Evolutionary conservation across 2,113 vertebrate species (phyloP).

Genomic region (Montifringilla adamsi): DNA sequence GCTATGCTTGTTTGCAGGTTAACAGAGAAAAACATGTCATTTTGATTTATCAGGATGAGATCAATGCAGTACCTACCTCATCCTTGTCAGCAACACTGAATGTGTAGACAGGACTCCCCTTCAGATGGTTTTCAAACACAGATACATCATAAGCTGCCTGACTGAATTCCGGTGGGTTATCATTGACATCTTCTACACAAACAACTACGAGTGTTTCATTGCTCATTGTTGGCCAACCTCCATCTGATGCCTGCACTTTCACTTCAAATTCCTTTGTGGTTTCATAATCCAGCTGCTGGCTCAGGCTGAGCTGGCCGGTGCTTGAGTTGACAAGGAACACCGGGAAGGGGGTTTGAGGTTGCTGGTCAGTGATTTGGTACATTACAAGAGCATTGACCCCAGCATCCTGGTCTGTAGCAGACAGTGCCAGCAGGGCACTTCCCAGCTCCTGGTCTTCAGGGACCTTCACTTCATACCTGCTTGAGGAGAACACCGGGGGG

Average conservation of each 20-base stretch:
- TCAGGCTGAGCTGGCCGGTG: slow-evolving; percentile 65
- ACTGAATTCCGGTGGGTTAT: slow-evolving; percentile 78
- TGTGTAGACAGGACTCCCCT: slow-evolving; percentile 62
- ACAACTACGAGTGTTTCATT: slow-evolving; percentile 50
- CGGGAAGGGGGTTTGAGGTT: background rate
- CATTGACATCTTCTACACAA: slow-evolving; percentile 71
- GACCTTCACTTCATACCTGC: slow-evolving; percentile 36
- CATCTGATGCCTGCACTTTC: slow-evolving; percentile 71
- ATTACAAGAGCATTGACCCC: slow-evolving; percentile 56
- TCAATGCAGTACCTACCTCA: slow-evolving; percentile 60
- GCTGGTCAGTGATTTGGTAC: slow-evolving; percentile 66
- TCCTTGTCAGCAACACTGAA: slow-evolving; percentile 76
- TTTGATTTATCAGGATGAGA: background rate
- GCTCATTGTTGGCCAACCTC: slow-evolving; percentile 58
- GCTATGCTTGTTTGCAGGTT: background rate
- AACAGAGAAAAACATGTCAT: background rate
- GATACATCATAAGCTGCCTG: slow-evolving; percentile 48
- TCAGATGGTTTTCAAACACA: slow-evolving; percentile 73
- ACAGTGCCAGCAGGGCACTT: slow-evolving; percentile 20
- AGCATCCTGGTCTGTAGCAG: slow-evolving; percentile 70
- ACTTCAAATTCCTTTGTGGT: slow-evolving; percentile 54
- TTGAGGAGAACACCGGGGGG: slow-evolving; percentile 46
- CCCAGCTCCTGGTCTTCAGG: slow-evolving; percentile 51
- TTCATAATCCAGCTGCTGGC: slow-evolving; percentile 71
- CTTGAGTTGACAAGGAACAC: slow-evolving; percentile 59